Percentiles rank a stretch among this genome's conserved stretches.
Evolutionary conservation across 2,113 vertebrate species (phyloP).

Genomic region (Paradoxurus hermaphroditus): DNA sequence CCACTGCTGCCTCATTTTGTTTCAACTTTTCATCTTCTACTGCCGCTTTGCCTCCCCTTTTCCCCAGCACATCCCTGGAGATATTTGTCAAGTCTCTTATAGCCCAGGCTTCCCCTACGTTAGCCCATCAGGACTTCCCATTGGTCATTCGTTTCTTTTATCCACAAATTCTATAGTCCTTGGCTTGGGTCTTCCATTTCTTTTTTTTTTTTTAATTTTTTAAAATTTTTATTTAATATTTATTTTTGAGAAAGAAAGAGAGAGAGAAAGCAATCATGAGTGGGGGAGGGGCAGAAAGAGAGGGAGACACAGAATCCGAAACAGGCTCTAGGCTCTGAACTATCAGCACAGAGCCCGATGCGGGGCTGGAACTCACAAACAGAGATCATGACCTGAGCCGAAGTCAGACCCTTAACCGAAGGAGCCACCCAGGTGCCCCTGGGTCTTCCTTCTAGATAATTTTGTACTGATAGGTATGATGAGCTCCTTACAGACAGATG

Average conservation of each 20-base stretch:
- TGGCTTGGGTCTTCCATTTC: neutral
- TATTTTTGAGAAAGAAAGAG: no score
- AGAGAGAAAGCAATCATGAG: no score
- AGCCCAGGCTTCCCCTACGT: neutral
- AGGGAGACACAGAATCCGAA: no score
- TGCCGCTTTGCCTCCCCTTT: neutral
- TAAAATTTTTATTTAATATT: no score
- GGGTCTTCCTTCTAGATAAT: neutral
- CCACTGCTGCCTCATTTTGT: neutral
- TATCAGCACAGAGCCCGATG: no score
- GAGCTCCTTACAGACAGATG: neutral
- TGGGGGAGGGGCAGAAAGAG: no score
- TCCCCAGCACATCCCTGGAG: neutral
- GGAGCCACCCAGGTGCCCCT: no score
- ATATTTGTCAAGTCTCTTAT: neutral
- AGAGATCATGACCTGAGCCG: no score
- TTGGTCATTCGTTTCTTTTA: neutral
- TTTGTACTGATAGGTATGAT: fast-evolving
- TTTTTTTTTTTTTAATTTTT: no score
- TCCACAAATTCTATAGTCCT: neutral
- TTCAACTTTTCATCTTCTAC: neutral
- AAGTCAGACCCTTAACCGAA: no score
- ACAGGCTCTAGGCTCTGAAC: no score
- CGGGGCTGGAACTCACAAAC: no score
- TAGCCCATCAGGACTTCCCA: neutral